These are phyloP conservation scores for Seriola aureovittata DNA, from an alignment of 2,113 vertebrate species.

Conservation along the genomic window DNA sequence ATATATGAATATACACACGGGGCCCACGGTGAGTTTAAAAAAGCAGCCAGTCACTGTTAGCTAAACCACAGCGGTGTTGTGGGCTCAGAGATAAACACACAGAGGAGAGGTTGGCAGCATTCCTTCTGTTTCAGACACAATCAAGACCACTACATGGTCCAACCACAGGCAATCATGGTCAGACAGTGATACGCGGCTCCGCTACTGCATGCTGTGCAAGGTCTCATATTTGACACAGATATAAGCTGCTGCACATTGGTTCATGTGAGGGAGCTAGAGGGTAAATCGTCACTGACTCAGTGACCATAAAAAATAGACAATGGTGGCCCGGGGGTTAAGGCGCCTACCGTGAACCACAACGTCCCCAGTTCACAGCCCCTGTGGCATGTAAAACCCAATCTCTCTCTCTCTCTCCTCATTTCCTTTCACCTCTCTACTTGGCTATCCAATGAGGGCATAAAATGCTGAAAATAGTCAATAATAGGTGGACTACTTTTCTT, in stretches of 20 bases:
- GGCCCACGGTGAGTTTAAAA: slow-evolving; percentile 61
- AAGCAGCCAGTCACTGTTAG: slow-evolving; percentile 59
- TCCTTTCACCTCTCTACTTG: not conserved
- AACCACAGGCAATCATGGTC: slow-evolving; percentile 71
- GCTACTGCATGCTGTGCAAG: slow-evolving; percentile 31
- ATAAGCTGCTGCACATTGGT: slow-evolving; percentile 11
- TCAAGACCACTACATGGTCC: slow-evolving; percentile 56
- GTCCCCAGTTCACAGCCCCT: not conserved
- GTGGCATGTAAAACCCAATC: not conserved
- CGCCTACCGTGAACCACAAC: not conserved
- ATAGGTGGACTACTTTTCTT: not conserved
- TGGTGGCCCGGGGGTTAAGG: not conserved
- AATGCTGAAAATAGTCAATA: not conserved
- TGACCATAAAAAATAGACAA: not conserved
- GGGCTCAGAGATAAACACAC: slow-evolving; percentile 71
- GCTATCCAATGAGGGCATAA: not conserved
- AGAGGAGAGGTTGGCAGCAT: slow-evolving; percentile 64
- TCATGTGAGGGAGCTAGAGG: slow-evolving; percentile 8
- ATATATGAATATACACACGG: slow-evolving; percentile 16
- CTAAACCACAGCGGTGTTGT: slow-evolving; percentile 60
- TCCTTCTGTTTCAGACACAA: slow-evolving; percentile 72
- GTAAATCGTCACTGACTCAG: not conserved
- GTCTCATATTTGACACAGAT: slow-evolving; percentile 11
- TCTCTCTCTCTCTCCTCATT: not conserved
- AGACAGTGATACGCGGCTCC: slow-evolving; percentile 35